Evolutionary conservation across 2,888 invertebrate genomes (phyloP), one percentile per base, ranked within the genome.

Genomic region (Eristalis intricaria): DNA sequence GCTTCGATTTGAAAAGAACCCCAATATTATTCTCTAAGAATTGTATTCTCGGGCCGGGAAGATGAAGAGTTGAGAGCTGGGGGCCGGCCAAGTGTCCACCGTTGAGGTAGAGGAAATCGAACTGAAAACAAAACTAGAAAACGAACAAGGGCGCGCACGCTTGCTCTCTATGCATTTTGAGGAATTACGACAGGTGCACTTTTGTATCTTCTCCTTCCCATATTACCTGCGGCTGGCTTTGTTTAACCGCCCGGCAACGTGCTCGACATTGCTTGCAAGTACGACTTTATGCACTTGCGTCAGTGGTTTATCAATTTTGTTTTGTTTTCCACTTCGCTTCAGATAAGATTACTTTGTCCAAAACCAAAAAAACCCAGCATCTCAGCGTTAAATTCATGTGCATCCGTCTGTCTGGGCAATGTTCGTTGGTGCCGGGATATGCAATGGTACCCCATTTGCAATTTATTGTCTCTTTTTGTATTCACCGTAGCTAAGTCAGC

Each of bases 111-210:
- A 60, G 68, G 7, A 73, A 68, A 64, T 73, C 35, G 50, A 69
- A 69, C 32, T 71, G 58, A 73, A 85, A 81, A 69, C 56, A 73
- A 50, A 85, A 85, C 66, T 43, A 43, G 43, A 81, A 82, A 81
- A 73, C 58, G 63, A 35, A 77, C 76, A 68, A 68, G 68, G 63
- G 63, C 71, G 68, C 32, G 32, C 32, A 1, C 32, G 8, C 29
- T 4, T 40, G 32, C 50, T 40, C 64, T 43, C 40, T 58, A 69
- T 66, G 68, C 61, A 69, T 60, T 65, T 65, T 64, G 50, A 82
- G 77, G 73, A 82, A 82, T 77, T 82, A 77, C 77, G 64, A 85
- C 85, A 85, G 85, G 85, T 85, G 85, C 50, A 64, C 85, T 81
- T 77, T 77, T 82, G 60, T 81, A 74, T 77, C 38, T 81, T 73